Conservation (phyloP, 2,797 vertebrate genomes). For the Microctenopoma steveboyesi region DNA sequence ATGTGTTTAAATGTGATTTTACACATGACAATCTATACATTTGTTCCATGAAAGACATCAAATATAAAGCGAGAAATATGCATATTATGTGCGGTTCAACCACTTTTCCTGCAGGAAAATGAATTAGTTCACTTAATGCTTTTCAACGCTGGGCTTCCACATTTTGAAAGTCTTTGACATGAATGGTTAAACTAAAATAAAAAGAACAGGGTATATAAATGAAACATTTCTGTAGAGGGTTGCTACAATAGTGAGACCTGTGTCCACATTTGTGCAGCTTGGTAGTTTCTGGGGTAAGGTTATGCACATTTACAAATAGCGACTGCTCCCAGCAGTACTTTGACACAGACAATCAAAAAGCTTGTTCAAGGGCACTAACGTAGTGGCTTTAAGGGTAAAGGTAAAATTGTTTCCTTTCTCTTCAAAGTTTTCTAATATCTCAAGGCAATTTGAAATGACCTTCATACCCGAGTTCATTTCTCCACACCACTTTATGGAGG, state of each 20-base stretch:
- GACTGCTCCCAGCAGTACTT: not conserved
- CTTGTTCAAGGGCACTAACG: conserved; percentile 3
- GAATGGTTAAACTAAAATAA: not conserved
- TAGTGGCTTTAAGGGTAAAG: conserved; percentile 6
- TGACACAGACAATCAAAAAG: not conserved
- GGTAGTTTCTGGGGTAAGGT: not conserved
- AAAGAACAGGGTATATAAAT: not conserved
- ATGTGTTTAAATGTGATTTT: conserved; percentile 39
- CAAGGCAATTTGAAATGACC: conserved; percentile 14
- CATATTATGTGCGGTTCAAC: conserved; percentile 9
- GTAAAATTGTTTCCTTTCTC: conserved; percentile 12
- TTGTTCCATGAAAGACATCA: conserved; percentile 7
- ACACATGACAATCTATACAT: conserved; percentile 23
- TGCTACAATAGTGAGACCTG: not conserved
- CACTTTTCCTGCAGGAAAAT: conserved; percentile 1
- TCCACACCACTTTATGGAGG: conserved; percentile 9
- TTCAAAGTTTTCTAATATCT: conserved; percentile 22
- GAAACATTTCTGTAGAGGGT: not conserved
- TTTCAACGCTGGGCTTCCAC: not conserved
- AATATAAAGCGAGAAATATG: not conserved
- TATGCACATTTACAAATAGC: not conserved
- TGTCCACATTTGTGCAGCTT: not conserved
- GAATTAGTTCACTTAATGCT: conserved; percentile 12
- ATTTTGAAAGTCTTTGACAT: not conserved
- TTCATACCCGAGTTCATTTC: conserved; percentile 28